Evolutionary conservation across 2,113 vertebrate species (phyloP).

Genomic region (Nesogale talazaci): DNA sequence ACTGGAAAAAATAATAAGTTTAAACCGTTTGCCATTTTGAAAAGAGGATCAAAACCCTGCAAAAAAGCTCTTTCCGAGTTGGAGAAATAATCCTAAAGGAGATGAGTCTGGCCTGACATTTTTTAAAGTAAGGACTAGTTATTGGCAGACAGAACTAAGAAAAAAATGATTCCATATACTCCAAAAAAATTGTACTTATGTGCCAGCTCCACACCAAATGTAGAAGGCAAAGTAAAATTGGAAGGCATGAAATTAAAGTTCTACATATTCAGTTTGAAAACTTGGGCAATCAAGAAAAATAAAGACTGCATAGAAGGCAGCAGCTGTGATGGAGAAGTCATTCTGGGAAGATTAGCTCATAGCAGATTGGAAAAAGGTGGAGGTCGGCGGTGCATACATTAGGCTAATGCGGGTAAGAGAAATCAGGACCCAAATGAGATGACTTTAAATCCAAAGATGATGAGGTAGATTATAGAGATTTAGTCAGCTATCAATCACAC

Average conservation of each 20-base stretch:
- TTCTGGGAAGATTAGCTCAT: neutral
- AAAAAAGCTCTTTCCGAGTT: slow-evolving; percentile 23
- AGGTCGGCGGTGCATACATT: neutral
- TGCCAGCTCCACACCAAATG: neutral
- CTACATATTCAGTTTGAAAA: neutral
- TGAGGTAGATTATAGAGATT: slow-evolving; percentile 8
- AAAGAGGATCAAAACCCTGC: slow-evolving; percentile 43
- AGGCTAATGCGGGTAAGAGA: neutral
- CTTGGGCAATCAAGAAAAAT: neutral
- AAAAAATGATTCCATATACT: slow-evolving; percentile 9
- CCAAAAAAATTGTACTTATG: neutral
- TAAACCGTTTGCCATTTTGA: slow-evolving; percentile 27
- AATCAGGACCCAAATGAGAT: neutral
- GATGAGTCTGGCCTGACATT: slow-evolving; percentile 12
- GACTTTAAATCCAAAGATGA: neutral
- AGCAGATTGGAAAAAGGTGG: neutral
- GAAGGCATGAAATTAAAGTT: neutral
- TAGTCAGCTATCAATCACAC: neutral
- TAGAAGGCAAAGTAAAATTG: neutral
- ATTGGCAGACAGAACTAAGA: slow-evolving; percentile 23
- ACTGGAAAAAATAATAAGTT: neutral
- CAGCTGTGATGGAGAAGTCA: neutral
- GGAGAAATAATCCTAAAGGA: slow-evolving; percentile 44
- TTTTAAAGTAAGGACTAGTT: slow-evolving; percentile 5
- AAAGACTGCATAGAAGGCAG: neutral